Conservation (phyloP, 2,113 vertebrate genomes). For the Hypocryptadius cinnamomeus region DNA sequence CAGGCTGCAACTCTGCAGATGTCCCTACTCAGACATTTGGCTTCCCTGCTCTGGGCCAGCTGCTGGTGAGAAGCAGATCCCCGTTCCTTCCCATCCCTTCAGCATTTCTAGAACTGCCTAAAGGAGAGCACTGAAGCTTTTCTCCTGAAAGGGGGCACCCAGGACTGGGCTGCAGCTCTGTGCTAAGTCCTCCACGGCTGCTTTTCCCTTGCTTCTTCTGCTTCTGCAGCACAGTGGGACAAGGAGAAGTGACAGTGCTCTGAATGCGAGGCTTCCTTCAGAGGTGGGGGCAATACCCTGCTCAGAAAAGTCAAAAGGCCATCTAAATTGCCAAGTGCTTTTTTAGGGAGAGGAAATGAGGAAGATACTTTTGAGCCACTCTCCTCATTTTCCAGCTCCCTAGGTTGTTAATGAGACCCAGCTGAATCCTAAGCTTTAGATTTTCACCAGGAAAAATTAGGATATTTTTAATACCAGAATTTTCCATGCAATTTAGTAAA, state of each 20-base stretch:
- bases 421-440: background rate
- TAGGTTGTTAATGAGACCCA: background rate
- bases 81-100: background rate
- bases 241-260: background rate
- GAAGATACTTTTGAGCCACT: background rate
- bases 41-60: background rate
- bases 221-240: background rate
- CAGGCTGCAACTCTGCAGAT: background rate
- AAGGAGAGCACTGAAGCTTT: background rate
- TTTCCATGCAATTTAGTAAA: background rate
- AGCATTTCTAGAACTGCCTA: background rate
- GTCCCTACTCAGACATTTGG: background rate
- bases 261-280: background rate
- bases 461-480: background rate
- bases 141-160: background rate
- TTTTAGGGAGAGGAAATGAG: background rate
- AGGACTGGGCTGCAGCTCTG: background rate
- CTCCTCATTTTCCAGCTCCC: background rate
- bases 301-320: background rate
- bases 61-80: background rate
- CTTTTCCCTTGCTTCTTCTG: background rate
- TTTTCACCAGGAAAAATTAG: background rate
- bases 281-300: background rate
- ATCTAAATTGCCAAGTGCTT: background rate
- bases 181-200: background rate